Evolutionary conservation across 2,113 vertebrate genomes (phyloP).

Genomic region (Microcebus murinus): DNA sequence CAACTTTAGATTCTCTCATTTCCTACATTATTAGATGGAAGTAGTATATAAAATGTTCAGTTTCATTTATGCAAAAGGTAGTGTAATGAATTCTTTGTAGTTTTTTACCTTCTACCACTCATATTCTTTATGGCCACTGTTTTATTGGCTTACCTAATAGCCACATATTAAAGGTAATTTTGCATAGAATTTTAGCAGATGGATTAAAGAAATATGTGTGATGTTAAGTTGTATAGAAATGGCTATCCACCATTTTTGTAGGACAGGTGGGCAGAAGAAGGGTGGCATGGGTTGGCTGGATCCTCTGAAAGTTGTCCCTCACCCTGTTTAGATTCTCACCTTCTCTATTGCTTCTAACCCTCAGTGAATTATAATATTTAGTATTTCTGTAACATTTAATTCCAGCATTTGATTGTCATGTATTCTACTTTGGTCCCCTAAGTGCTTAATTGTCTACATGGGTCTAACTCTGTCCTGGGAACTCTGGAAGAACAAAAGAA

Average conservation of each 20-base stretch:
- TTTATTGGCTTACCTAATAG: conserved; percentile 2
- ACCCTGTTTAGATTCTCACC: neutral
- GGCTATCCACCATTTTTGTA: neutral
- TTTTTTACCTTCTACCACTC: neutral
- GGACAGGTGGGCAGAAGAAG: neutral
- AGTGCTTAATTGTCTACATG: neutral
- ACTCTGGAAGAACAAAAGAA: neutral
- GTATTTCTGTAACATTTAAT: conserved; percentile 13
- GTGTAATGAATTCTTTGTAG: neutral
- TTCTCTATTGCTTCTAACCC: neutral
- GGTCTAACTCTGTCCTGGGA: neutral
- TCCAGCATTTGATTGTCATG: neutral
- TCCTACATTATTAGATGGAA: neutral
- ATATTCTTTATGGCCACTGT: neutral
- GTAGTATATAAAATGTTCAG: neutral
- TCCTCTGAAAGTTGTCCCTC: neutral
- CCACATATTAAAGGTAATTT: conserved; percentile 1
- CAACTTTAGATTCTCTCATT: neutral
- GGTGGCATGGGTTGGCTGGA: neutral
- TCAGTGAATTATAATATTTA: neutral
- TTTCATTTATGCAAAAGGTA: neutral
- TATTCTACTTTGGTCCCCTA: neutral
- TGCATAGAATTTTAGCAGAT: conserved; percentile 22
- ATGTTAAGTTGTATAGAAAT: neutral
- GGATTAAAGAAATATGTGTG: neutral